Base-by-base conservation (phyloP, 2,797 vertebrate species). In the Chrysocyon brachyurus region DNA sequence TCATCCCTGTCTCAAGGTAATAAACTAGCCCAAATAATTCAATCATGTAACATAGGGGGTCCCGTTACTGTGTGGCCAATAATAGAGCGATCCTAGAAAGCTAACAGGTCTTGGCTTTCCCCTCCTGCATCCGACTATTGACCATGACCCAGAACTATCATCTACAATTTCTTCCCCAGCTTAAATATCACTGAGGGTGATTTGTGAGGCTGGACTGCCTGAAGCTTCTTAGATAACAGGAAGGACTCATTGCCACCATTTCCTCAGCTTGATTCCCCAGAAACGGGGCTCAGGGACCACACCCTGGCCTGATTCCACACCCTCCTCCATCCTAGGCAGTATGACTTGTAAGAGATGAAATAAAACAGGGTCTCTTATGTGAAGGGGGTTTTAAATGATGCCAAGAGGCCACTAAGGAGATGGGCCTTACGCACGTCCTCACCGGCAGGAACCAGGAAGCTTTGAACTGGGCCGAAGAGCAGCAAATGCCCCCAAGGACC, bases 1-100 rank as follows among this genome's bases (percentile, higher is more conserved):
- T 5, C n/a, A 92, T 70, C 3, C 12, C 6, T 63, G 2, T 6
- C n/a, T 90, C n/a, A 24, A 6, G 14, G 1, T 90, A 82, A 87
- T 24, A 66, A 93, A 93, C 73, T 36, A 72, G 12, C 21, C 21
- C 17, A 84, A 86, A 75, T 77, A 81, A 95, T 81, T 56, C 22
- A 66, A 11, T 59, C 19, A 31, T 24, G 17, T 66, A 61, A 92
- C 79, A 70, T 22, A 2, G 1, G 72, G 5, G 5, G 12, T 54
- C 21, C n/a, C 17, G 46, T 49, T 61, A n/a, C 1, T 17, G 1
- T 5, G 8, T 70, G 7, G 22, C 12, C 0, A 64, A 19, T 81
- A 46, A 90, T 1, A 7, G 8, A 93, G n/a, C 28, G 8, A 56
- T 28, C 8, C 28, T 12, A 56, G n/a, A 57, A 49, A 57, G 2